Evolutionary conservation across 2,797 vertebrate genomes (phyloP).

Genomic region (Diplodus puntazzo): DNA sequence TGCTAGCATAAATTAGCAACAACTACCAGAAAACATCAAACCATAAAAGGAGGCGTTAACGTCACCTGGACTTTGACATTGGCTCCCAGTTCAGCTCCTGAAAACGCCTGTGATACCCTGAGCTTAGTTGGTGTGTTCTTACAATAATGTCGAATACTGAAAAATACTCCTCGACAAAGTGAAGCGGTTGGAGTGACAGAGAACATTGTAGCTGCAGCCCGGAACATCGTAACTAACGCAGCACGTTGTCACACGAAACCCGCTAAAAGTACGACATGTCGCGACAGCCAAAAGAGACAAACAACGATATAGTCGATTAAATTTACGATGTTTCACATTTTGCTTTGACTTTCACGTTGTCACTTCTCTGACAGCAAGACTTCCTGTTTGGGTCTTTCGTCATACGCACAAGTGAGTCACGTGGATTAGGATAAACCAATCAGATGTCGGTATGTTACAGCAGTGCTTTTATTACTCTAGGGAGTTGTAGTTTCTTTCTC

Average conservation of each 20-base stretch:
- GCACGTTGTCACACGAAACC: not conserved
- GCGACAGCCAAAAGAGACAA: fast-evolving
- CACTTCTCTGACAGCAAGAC: not conserved
- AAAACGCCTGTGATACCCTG: slow-evolving; percentile 67
- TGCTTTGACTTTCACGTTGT: slow-evolving; percentile 67
- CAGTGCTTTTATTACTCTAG: fast-evolving
- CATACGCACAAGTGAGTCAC: slow-evolving; percentile 54
- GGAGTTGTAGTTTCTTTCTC: slow-evolving; percentile 58
- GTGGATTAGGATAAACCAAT: slow-evolving; percentile 56
- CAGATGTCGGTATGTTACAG: not conserved
- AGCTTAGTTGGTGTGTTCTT: slow-evolving; percentile 53
- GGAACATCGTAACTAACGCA: slow-evolving; percentile 58
- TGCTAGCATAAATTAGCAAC: slow-evolving; percentile 11
- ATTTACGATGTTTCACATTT: not conserved
- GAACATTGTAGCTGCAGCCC: slow-evolving; percentile 39
- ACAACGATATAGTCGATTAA: not conserved
- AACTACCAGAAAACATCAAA: not conserved
- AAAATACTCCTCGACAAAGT: slow-evolving; percentile 7
- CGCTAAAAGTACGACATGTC: not conserved
- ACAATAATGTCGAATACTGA: slow-evolving; percentile 57
- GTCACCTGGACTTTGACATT: slow-evolving; percentile 74
- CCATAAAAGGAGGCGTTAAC: fast-evolving
- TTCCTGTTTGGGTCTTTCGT: slow-evolving; percentile 70
- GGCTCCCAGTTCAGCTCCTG: slow-evolving; percentile 49
- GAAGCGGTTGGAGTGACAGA: not conserved